These are phyloP conservation scores for Syndactyla subalaris DNA, from an alignment of 2,797 vertebrate species.

Conservation along the genomic window DNA sequence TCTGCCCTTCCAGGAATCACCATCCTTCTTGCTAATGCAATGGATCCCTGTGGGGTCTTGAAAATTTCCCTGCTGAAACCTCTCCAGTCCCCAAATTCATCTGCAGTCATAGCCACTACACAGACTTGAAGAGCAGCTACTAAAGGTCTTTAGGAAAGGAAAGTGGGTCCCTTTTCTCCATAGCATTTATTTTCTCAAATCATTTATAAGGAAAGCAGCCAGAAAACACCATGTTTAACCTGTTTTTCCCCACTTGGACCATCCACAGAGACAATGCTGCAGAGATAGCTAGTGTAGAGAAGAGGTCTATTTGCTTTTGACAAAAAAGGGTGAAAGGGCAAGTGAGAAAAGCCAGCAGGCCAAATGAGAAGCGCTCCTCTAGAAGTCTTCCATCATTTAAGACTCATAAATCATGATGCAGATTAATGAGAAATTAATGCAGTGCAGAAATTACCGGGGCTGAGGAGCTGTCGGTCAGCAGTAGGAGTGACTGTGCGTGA, in stretches of 20 bases:
- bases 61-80: not conserved
- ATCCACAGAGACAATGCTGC: not conserved
- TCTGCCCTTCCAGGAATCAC: not conserved
- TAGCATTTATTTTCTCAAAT: not conserved
- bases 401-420: conserved; percentile 54
- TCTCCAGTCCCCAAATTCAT: not conserved
- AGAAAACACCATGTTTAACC: not conserved
- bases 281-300: not conserved
- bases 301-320: not conserved
- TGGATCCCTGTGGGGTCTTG: not conserved
- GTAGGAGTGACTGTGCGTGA: not conserved
- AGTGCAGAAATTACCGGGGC: conserved; percentile 53
- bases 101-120: not conserved
- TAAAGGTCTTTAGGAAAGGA: not conserved
- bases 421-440: conserved; percentile 70
- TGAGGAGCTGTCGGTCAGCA: conserved; percentile 59
- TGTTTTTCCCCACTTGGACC: not conserved
- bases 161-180: not conserved
- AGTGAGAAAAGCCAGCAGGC: not conserved
- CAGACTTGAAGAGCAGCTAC: not conserved
- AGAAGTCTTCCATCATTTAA: conserved; percentile 60
- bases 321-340: not conserved
- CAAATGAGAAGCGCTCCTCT: conserved; percentile 26
- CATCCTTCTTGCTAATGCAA: not conserved
- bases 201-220: not conserved